A percentile compares a stretch with the other conserved stretches of the same genome.
These are phyloP conservation scores for Philypnodon macrostomus DNA, from an alignment of 2,797 vertebrate species.

Conservation along the genomic window DNA sequence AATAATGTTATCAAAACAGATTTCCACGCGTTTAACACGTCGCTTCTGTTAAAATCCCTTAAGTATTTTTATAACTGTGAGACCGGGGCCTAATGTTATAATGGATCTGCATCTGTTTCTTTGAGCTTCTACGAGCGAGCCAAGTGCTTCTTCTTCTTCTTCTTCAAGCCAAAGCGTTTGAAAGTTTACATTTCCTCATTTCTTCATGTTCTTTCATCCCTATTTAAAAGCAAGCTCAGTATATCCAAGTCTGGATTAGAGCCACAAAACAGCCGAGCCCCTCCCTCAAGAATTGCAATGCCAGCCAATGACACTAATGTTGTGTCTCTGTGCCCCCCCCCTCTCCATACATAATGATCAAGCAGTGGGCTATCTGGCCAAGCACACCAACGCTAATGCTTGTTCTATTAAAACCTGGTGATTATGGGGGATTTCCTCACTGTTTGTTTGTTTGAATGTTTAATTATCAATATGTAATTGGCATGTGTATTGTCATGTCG, in stretches of 20 bases:
- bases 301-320: conserved; percentile 73
- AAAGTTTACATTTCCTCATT: conserved; percentile 76
- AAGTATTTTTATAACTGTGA: conserved; percentile 83
- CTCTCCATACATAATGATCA: conserved; percentile 50
- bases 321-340: conserved; percentile 43
- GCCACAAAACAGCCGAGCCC: conserved; percentile 46
- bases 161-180: conserved; percentile 68
- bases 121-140: conserved; percentile 44
- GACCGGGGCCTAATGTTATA: conserved; percentile 70
- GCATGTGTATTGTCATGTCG: conserved; percentile 61
- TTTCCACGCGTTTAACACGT: conserved; percentile 84
- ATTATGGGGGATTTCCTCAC: conserved; percentile 69
- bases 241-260: conserved; percentile 75
- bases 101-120: conserved; percentile 80
- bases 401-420: conserved; percentile 72
- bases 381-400: conserved; percentile 69
- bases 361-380: conserved; percentile 68
- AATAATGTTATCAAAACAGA: conserved; percentile 89
- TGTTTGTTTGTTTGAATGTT: conserved; percentile 77
- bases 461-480: conserved; percentile 77
- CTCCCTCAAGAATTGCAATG: conserved; percentile 72
- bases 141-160: too few relatives aligned
- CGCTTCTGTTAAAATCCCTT: conserved; percentile 75
- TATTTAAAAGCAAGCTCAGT: conserved; percentile 74
- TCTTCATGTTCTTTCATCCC: conserved; percentile 64